Evolutionary conservation across 2,113 vertebrate species (phyloP).

Genomic region (Propithecus coquereli): DNA sequence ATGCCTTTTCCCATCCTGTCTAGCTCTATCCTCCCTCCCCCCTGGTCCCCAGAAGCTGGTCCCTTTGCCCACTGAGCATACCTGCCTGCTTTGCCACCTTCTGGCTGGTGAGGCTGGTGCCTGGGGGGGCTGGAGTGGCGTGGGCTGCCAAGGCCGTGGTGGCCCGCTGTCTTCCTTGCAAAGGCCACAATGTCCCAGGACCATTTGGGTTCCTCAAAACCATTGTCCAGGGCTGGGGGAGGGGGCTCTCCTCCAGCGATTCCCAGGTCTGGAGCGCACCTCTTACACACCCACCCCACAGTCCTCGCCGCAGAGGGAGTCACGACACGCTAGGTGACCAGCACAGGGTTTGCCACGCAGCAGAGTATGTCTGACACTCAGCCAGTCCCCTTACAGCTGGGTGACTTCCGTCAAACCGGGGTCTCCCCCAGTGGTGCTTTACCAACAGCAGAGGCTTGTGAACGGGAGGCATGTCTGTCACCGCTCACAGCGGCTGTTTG

Average conservation of each 20-base stretch:
- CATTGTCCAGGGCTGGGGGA: no score
- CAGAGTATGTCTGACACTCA: not conserved
- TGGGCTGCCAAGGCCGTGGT: not conserved
- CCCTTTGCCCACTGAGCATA: not conserved
- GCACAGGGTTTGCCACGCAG: no score
- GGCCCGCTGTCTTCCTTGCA: not conserved
- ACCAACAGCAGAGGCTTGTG: no score
- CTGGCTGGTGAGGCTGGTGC: not conserved
- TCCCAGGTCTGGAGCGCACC: not conserved
- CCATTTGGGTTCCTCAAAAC: not conserved
- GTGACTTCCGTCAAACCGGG: not conserved
- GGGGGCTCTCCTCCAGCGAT: not conserved
- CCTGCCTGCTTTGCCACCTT: not conserved
- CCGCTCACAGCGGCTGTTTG: not conserved
- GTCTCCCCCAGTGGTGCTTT: no score
- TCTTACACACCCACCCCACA: not conserved
- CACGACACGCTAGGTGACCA: not conserved
- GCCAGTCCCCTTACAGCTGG: not conserved
- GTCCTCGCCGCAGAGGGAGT: not conserved
- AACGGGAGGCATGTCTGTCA: not conserved
- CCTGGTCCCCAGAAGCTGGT: not conserved
- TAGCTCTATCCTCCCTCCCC: not conserved
- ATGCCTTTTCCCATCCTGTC: not conserved
- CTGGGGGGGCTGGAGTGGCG: no score
- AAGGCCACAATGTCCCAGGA: not conserved